These are phyloP conservation scores for Synanthedon myopaeformis DNA, from an alignment of 2,888 invertebrate species.

Conservation along the genomic window DNA sequence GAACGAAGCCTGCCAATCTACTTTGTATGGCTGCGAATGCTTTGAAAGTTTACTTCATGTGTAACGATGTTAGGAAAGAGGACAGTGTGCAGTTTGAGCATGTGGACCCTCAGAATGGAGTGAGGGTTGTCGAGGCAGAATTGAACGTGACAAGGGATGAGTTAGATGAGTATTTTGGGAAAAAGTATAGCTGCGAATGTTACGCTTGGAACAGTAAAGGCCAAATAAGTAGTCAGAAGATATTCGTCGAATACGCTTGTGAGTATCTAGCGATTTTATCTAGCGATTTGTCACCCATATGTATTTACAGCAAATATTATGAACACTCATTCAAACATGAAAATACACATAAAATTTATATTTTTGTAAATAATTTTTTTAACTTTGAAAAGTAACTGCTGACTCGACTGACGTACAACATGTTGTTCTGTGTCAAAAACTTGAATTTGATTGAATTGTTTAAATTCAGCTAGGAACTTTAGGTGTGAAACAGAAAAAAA, in stretches of 20 bases:
- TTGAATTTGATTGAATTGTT: too few species aligned
- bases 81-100: constrained; percentile 76
- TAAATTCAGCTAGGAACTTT: too few species aligned
- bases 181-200: constrained; percentile 87
- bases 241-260: constrained; percentile 87
- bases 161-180: constrained; percentile 86
- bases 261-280: constrained; percentile 62
- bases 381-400: too few species aligned
- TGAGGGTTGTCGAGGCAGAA: constrained; percentile 81
- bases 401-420: too few species aligned
- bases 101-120: constrained; percentile 83
- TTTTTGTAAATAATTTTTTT: neutral
- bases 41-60: constrained; percentile 83
- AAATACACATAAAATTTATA: constrained; percentile 1
- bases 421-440: too few species aligned
- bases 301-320: too few species aligned
- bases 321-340: neutral
- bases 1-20: constrained; percentile 88
- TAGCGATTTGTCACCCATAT: neutral
- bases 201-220: constrained; percentile 86
- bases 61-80: constrained; percentile 75
- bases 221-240: constrained; percentile 80
- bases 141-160: constrained; percentile 82
- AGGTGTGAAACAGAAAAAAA: too few species aligned
- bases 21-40: constrained; percentile 92